Evolutionary conservation across 2,797 vertebrate species (phyloP), one percentile per base, ranked within the genome.

Genomic region (Dicrostonyx torquatus): DNA sequence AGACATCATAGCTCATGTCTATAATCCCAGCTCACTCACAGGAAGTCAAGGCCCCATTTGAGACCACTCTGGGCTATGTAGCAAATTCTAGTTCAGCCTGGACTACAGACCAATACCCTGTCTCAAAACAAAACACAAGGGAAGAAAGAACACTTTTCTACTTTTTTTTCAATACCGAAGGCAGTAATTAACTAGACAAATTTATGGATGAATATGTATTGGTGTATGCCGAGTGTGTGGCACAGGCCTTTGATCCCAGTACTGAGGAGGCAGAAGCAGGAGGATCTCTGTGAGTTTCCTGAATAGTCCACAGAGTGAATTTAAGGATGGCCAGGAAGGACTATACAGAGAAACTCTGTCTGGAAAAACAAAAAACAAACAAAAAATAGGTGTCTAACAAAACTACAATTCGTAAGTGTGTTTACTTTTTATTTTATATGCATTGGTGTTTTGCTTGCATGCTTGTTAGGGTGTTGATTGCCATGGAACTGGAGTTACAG

Each of bases 91-190:
- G 31, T 31, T 34, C 75, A 77, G 75, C 31, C 9, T 50, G 17
- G 45, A 77, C 75, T 77, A 34, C 26, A 84, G 45, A 22, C n/a
- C 7, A 37, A 78, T 48, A 78, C 18, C 14, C 31, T 76, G 73
- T 48, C 73, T 50, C 75, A 76, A 66, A 83, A 43, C 37, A 82
- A 50, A 50, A 53, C 43, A 24, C 7, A 70, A 50, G 34, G 4
- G 26, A 34, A 66, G 82, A 62, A 43, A 66, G 31, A 48, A 29
- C 22, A 70, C 29, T 91, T 89, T 93, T 90, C 29, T 45, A 75
- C 24, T 64, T 64, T 64, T 92, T 92, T 92, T 94, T 93, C 48
- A 84, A 79, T 26, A 83, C 26, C 22, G 66, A 89, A 94, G 31
- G n/a, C 26, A 86, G 48, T 64, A 77, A 26, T 79, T 53, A 78